These are phyloP conservation scores for Patella pellucida DNA, from an alignment of 2,888 invertebrate species.

Conservation along the genomic window DNA sequence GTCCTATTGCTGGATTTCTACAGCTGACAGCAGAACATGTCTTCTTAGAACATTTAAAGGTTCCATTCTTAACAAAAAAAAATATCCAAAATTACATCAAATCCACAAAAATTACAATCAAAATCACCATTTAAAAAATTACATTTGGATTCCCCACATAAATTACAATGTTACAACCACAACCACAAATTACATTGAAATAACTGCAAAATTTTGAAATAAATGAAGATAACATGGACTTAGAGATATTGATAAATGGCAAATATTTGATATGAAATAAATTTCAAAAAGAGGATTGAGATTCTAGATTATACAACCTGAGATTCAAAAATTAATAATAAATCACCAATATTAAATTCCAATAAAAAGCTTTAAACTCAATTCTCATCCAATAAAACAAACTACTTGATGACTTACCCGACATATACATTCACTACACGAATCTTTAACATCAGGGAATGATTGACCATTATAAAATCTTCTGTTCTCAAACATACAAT, in stretches of 20 bases:
- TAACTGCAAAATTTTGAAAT: too few species aligned
- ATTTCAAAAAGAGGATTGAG: too few species aligned
- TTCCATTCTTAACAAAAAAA: slow-evolving; percentile 32
- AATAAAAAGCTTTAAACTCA: background rate
- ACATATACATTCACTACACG: slow-evolving; percentile 52
- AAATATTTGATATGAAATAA: too few species aligned
- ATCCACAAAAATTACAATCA: too few species aligned
- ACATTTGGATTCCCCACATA: too few species aligned
- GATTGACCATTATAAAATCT: slow-evolving; percentile 46
- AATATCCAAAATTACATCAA: too few species aligned
- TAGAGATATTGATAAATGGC: too few species aligned
- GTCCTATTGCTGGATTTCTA: slow-evolving; percentile 36
- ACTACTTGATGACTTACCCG: slow-evolving; percentile 37
- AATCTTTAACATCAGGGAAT: slow-evolving; percentile 41
- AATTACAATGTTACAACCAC: too few species aligned
- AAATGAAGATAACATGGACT: too few species aligned
- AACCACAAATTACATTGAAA: too few species aligned
- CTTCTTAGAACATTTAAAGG: slow-evolving; percentile 32
- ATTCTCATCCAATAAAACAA: background rate
- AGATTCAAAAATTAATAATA: background rate
- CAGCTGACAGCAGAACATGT: slow-evolving; percentile 36
- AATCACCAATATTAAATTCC: background rate
- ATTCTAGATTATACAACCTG: too few species aligned
- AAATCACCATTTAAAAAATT: too few species aligned
- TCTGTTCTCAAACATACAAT: slow-evolving; percentile 46